A percentile compares a stretch with the other conserved stretches of the same genome.
Conservation (phyloP, 2,113 vertebrate genomes). For the Neomonachus schauinslandi region DNA sequence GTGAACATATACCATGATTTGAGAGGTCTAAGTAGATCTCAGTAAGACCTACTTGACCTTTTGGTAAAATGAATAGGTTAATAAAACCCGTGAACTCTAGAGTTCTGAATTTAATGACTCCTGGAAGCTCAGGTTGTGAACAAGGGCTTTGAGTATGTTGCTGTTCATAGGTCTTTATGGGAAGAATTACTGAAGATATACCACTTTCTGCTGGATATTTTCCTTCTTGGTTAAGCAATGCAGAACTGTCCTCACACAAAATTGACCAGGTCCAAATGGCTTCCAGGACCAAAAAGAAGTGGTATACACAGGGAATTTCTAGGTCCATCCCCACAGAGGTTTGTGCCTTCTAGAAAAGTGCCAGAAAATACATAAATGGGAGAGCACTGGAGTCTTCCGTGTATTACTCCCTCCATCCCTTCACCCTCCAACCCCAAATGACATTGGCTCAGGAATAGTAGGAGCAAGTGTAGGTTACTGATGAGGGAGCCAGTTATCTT, state of each 20-base stretch:
- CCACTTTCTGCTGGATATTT: not conserved
- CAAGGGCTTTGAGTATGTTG: not conserved
- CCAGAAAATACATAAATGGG: not conserved
- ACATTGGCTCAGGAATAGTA: not conserved
- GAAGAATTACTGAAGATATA: not conserved
- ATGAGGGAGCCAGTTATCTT: not conserved
- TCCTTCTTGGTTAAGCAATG: not conserved
- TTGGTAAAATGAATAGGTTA: not conserved
- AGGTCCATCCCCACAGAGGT: not conserved
- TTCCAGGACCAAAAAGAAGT: constrained; percentile 17
- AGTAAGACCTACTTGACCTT: not conserved
- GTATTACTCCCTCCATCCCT: not conserved
- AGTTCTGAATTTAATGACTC: not conserved
- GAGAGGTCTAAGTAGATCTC: not conserved
- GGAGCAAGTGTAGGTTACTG: not conserved
- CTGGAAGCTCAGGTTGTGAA: constrained; percentile 35
- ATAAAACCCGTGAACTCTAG: not conserved
- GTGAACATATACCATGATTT: not conserved
- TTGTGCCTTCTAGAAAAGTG: not conserved
- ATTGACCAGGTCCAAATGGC: not conserved
- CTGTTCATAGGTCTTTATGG: not conserved
- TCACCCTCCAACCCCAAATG: not conserved
- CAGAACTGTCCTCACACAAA: not conserved
- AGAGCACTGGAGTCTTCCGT: not conserved
- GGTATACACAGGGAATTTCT: not conserved